Evolutionary conservation across 2,888 invertebrate species (phyloP), one percentile per base, ranked within the genome.

Genomic region (Chrysodeixis includens): DNA sequence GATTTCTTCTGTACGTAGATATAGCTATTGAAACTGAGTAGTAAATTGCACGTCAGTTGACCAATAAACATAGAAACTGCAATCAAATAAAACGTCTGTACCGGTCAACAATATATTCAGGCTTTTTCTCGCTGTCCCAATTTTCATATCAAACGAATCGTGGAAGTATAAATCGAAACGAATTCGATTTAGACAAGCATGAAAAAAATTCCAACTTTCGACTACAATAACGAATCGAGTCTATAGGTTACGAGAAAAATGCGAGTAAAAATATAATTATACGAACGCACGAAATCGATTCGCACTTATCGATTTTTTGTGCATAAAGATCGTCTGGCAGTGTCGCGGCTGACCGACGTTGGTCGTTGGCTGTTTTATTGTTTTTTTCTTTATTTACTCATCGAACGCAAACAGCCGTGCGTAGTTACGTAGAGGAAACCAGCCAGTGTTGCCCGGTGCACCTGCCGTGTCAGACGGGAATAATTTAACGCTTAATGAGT

Each of bases 401-500:
- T 79, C 79, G 76, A 75, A 78, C 77, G 77, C n/a, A 66, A 74
- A 81, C 81, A 80, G 62, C 62, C 81, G 82, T 77, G 81, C 44
- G 44, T 44, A 35, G 35, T 35, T 35, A 35, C 35, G 35, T 35
- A 9, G 16, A 44, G 30, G 71, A 81, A 85, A 85, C 84, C 79
- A 79, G 82, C 75, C 76, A 62, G 26, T 26, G 26, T 26, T 26
- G 26, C 6, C 26, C 26, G 6, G 79, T 73, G 85, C 91, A 92
- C 89, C 90, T 92, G 91, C 87, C 84, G 74, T 64, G 77, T 81
- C 84, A 81, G 78, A 71, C 79, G 76, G 74, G 85, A 88, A 91
- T 91, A 90, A 89, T 90, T 88, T 86, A 82, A 86, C 84, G 86
- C 83, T 81, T 87, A 88, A 86, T 88, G 86, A 86, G 81, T 82